phyloP scores from a whole-genome alignment of 2,797 vertebrate genomes.

The Chiloscyllium punctatum region DNA sequence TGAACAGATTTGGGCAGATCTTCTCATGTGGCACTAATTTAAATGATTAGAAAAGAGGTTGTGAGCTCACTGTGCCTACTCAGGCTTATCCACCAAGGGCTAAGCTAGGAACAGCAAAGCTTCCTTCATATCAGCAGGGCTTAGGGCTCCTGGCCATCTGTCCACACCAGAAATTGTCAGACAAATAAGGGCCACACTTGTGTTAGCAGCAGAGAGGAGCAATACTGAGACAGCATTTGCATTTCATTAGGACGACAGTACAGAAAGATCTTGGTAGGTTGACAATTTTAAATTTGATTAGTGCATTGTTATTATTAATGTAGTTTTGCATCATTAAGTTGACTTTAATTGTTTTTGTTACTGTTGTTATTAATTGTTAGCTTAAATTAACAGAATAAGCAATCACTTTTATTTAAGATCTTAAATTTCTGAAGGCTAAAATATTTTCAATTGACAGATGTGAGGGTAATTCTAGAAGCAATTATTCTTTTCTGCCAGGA shows the following conservation, averaged over 20 bases:
- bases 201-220: conserved; percentile 38
- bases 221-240: conserved; percentile 47
- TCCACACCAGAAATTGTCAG: conserved; percentile 63
- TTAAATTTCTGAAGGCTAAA: background rate
- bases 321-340: background rate
- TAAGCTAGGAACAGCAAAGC: conserved; percentile 68
- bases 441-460: background rate
- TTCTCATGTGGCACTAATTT: conserved; percentile 73
- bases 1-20: conserved; percentile 67
- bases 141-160: conserved; percentile 76
- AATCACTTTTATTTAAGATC: background rate
- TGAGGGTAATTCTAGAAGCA: background rate
- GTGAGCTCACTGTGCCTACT: conserved; percentile 65
- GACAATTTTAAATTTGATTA: conserved; percentile 49
- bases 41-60: conserved; percentile 70
- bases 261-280: conserved; percentile 57
- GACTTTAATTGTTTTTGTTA: background rate
- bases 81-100: conserved; percentile 71
- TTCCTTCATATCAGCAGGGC: conserved; percentile 64
- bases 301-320: conserved; percentile 5
- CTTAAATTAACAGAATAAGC: background rate
- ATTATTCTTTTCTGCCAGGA: background rate
- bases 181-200: conserved; percentile 59
- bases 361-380: background rate
- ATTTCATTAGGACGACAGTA: conserved; percentile 46